phyloP scores from a whole-genome alignment of 2,797 vertebrate genomes.

The Hipposideros larvatus region DNA sequence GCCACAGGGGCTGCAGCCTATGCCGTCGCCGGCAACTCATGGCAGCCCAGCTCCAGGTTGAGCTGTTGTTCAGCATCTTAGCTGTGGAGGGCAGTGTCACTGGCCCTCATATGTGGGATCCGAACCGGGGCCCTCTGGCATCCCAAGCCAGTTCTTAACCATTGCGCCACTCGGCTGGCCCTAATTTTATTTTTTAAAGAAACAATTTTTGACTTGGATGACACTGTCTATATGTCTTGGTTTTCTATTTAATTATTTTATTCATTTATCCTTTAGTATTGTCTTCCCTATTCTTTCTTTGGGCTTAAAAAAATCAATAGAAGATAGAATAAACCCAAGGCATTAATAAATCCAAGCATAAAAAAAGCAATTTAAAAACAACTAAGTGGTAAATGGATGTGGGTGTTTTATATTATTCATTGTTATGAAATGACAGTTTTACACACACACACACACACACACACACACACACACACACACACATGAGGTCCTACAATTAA shows the following conservation, averaged over 20 bases:
- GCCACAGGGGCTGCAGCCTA: too few relatives aligned
- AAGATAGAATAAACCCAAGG: background rate
- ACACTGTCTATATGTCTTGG: background rate
- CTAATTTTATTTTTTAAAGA: conserved; percentile 15
- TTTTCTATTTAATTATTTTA: conserved; percentile 46
- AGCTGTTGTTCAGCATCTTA: too few relatives aligned
- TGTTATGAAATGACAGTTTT: background rate
- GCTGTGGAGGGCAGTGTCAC: too few relatives aligned
- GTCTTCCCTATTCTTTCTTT: conserved; percentile 8
- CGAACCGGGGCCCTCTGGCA: too few relatives aligned
- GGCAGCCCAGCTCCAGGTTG: too few relatives aligned
- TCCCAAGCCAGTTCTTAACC: too few relatives aligned
- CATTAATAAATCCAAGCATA: conserved; percentile 26
- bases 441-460: too few relatives aligned
- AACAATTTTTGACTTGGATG: background rate
- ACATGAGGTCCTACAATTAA: too few relatives aligned
- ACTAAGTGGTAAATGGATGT: background rate
- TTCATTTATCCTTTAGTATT: background rate
- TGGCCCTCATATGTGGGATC: too few relatives aligned
- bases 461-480: too few relatives aligned
- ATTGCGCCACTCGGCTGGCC: too few relatives aligned
- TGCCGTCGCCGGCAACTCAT: too few relatives aligned
- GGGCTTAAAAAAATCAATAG: background rate
- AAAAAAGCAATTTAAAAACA: conserved; percentile 53
- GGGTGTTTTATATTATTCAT: background rate